phyloP scores from a whole-genome alignment of 2,888 invertebrate genomes.

The Torymus auratus region DNA sequence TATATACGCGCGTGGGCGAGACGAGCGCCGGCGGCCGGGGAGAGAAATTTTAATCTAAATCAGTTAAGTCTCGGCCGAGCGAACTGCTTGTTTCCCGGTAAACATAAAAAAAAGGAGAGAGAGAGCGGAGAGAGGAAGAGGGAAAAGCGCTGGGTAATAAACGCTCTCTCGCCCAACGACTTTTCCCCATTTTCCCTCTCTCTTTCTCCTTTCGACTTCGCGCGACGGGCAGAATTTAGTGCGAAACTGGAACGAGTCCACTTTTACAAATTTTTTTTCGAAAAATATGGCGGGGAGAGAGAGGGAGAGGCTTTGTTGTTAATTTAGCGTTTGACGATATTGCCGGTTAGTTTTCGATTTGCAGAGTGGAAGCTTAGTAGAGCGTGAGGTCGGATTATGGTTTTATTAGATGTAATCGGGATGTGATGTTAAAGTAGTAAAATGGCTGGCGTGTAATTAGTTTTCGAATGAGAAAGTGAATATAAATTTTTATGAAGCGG shows the following conservation, averaged over 20 bases:
- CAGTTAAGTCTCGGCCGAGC: slow-evolving; percentile 39
- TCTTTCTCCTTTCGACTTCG: slow-evolving; percentile 16
- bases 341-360: too few species aligned
- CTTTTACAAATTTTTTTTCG: slow-evolving; percentile 30
- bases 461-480: too few species aligned
- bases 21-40: too few species aligned
- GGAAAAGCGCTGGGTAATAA: slow-evolving; percentile 49
- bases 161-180: slow-evolving; percentile 49
- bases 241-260: slow-evolving; percentile 33
- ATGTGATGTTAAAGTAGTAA: too few species aligned
- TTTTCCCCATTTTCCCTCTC: slow-evolving; percentile 38
- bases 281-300: not conserved
- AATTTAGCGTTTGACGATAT: not conserved
- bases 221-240: slow-evolving; percentile 17
- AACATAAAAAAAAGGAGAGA: slow-evolving; percentile 41
- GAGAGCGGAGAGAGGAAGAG: not conserved
- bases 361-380: too few species aligned
- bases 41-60: slow-evolving; percentile 48
- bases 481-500: too few species aligned
- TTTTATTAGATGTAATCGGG: too few species aligned
- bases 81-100: slow-evolving; percentile 52
- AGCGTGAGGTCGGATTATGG: too few species aligned
- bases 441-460: too few species aligned
- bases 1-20: too few species aligned
- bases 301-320: not conserved